phyloP scores from a whole-genome alignment of 2,797 vertebrate genomes.

The Nannoperca australis region DNA sequence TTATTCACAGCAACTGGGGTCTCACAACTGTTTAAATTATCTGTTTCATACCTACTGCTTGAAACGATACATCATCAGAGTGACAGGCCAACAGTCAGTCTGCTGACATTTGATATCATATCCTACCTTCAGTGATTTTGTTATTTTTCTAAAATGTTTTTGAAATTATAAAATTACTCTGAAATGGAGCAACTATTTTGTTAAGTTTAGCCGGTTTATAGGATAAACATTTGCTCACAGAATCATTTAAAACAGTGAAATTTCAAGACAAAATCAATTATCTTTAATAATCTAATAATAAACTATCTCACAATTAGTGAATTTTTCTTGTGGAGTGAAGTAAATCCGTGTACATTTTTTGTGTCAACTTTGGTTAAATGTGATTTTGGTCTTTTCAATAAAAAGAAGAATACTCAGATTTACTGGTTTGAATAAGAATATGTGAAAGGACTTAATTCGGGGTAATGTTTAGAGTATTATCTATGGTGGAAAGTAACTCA shows the following conservation, averaged over 20 bases:
- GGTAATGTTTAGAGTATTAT: background rate
- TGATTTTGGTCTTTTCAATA: too few species aligned
- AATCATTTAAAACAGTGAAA: background rate
- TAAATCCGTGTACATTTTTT: background rate
- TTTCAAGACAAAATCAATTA: background rate
- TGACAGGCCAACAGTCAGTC: slow-evolving; percentile 9
- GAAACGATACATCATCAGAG: slow-evolving; percentile 33
- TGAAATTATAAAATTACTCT: background rate
- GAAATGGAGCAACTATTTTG: background rate
- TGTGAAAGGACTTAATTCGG: background rate
- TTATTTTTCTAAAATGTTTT: background rate
- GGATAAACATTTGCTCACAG: background rate
- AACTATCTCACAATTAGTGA: background rate
- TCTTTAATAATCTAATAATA: too few species aligned
- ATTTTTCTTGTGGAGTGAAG: background rate
- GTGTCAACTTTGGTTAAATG: background rate
- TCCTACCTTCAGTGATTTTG: too few species aligned
- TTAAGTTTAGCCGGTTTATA: background rate
- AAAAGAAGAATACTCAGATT: background rate
- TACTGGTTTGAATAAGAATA: background rate
- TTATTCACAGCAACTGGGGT: slow-evolving; percentile 39
- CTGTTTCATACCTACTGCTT: slow-evolving; percentile 21
- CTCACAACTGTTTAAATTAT: slow-evolving; percentile 39
- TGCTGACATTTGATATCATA: background rate
- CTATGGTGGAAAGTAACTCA: too few species aligned